These are phyloP conservation scores for Thunnus thynnus DNA, from an alignment of 2,113 vertebrate genomes.

Conservation along the genomic window DNA sequence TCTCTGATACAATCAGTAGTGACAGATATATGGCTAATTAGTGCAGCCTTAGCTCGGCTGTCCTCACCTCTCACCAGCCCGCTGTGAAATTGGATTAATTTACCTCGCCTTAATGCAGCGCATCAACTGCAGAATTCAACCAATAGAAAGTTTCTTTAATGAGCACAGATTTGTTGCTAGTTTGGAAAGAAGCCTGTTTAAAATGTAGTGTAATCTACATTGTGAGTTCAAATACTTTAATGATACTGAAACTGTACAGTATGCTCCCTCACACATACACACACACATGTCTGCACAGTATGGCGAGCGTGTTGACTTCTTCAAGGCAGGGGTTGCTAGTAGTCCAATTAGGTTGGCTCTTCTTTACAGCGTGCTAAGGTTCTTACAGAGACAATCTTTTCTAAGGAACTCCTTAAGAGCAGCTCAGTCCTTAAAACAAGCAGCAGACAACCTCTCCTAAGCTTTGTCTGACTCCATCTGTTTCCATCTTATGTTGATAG, in stretches of 20 bases:
- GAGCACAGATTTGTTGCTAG: conserved; percentile 39
- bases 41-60: conserved; percentile 67
- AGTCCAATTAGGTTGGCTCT: conserved; percentile 76
- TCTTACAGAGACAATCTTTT: conserved; percentile 80
- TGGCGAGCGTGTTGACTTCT: conserved; percentile 38
- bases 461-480: conserved; percentile 70
- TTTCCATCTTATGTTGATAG: conserved; percentile 57
- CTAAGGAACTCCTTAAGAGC: conserved; percentile 70
- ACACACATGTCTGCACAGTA: not conserved
- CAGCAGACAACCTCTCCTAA: conserved; percentile 65
- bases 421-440: conserved; percentile 75
- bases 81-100: conserved; percentile 83
- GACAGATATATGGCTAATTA: conserved; percentile 80
- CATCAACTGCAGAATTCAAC: conserved; percentile 53
- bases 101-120: conserved; percentile 53
- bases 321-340: conserved; percentile 44
- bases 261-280: not conserved
- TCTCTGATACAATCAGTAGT: conserved; percentile 71
- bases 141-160: conserved; percentile 51
- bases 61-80: conserved; percentile 77
- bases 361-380: conserved; percentile 69
- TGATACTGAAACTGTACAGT: not conserved
- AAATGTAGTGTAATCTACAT: conserved; percentile 21
- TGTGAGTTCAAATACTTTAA: not conserved
- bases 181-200: conserved; percentile 19